Evolutionary conservation across 2,797 vertebrate genomes (phyloP), one percentile per base, ranked within the genome.

Genomic region (Aulostomus chinensis): DNA sequence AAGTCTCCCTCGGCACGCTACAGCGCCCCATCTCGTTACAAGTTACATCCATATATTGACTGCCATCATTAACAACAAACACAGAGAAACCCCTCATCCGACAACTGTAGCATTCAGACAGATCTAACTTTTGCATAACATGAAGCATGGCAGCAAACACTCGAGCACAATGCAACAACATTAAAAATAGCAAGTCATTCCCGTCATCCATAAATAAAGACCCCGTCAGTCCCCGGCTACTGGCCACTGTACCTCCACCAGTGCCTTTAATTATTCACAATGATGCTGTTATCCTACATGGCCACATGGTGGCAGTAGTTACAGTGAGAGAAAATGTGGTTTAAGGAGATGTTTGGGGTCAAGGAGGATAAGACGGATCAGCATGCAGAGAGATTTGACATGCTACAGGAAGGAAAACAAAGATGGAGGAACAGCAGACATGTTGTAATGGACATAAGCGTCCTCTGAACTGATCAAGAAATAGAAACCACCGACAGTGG

Each of bases 11-110:
- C 24, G 24, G 58, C 38, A 53, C 37, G 43, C 53, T 29, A 37
- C 9, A 40, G 40, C 48, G 18, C 26, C 49, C 53, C 49, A n/a
- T 59, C 61, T 60, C 53, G 38, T 22, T 17, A 80, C 47, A 74
- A 78, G 47, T 77, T 83, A 84, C 81, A 84, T 81, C 80, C 76
- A 80, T 58, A 78, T 70, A 78, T 58, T 62, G 49, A 77, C 67
- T 36, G 64, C 73, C 62, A 77, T 81, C 68, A 57, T 68, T 78
- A 39, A 48, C 12, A 59, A 56, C 55, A 45, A 62, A 72, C 56
- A 78, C 31, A 67, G 24, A 72, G 49, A 59, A 42, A 52, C 34
- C 26, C 9, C 28, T 21, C n/a, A n/a, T n/a, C n/a, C n/a, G n/a
- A n/a, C n/a, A n/a, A n/a, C n/a, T n/a, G n/a, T 37, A 65, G 58